Base-by-base conservation (phyloP, 2,888 invertebrate species). In the Lysandra coridon region DNA sequence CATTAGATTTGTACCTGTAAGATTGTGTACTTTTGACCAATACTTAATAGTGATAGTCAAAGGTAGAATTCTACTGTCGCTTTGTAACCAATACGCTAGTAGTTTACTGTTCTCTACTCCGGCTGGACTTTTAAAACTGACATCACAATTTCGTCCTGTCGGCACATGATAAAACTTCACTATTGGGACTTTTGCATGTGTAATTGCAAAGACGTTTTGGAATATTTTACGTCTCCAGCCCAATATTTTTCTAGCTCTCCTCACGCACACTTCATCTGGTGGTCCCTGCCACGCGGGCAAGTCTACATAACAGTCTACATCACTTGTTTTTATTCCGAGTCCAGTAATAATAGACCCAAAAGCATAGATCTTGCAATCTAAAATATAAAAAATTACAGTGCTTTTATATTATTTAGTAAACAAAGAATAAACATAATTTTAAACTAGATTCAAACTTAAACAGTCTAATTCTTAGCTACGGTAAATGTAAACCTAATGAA, bases 311-410 rank as follows among this genome's bases (percentile, higher is more conserved):
- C 97, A 93, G 86, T 98, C 98, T n/a, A 97, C 93, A 87, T 98
- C 98, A 85, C 97, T 97, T 82, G 95, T 89, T 85, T 94, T 95
- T 78, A 97, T 96, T 4, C 96, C 96, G 78, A 98, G 88, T 1
- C 96, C 97, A 0, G 96, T 97, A 0, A 96, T 93, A 49, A 96
- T 95, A 0, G 98, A 98, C 2, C 98, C 98, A 88, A 97, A 98
- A 0, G 96, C 95, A n/a, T 87, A 79, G 0, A 92, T 87, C 78
- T 81, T 79, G 80, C 91, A 90, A 81, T 87, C 94, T 94, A 89
- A 17, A 83, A 81, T 62, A 23, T 30, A 30, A 1, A 64, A 64
- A 64, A 23, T 23, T 62, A 62, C 7, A 49, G 2, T 23, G 6
- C 6, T 6, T n/a, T 62, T 62, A 7, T 14, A 57, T 17, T 57